phyloP scores from a whole-genome alignment of 2,797 vertebrate species.

The Micropoecilia bifurca region DNA sequence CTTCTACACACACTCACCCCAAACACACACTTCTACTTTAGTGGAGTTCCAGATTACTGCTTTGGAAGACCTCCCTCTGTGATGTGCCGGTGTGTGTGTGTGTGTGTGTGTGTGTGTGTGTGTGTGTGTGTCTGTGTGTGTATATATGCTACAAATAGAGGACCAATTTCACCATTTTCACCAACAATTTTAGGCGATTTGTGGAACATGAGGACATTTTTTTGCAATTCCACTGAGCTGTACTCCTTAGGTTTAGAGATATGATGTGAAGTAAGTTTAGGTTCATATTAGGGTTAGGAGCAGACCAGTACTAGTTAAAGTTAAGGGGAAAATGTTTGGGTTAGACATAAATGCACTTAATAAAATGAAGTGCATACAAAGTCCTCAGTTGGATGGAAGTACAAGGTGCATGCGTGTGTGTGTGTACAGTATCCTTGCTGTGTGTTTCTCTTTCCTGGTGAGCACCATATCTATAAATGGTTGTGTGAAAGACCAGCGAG shows the following conservation, averaged over 20 bases:
- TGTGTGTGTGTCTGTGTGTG: slow-evolving; percentile 13
- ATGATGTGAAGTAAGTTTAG: background rate
- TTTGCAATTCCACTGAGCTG: background rate
- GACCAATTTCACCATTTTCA: too few species aligned
- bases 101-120: slow-evolving; percentile 12
- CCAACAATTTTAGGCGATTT: background rate
- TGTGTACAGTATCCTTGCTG: background rate
- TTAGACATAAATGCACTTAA: too few species aligned
- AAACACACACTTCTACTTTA: slow-evolving; percentile 13
- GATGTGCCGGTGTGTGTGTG: slow-evolving; percentile 28
- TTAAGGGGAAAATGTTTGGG: too few species aligned
- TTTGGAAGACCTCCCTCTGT: background rate
- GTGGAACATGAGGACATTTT: background rate
- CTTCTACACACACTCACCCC: background rate
- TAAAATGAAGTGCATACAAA: background rate
- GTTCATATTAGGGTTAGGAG: background rate
- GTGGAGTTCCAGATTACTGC: background rate
- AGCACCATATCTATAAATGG: slow-evolving; percentile 16
- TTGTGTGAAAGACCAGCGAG: slow-evolving; percentile 53
- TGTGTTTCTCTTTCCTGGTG: slow-evolving; percentile 25
- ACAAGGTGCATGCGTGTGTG: background rate
- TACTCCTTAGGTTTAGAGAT: too few species aligned
- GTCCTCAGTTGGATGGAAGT: background rate
- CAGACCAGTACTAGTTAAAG: background rate
- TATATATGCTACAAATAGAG: background rate